These are phyloP conservation scores for Agrilus mali DNA, from an alignment of 2,888 invertebrate species.

Conservation along the genomic window DNA sequence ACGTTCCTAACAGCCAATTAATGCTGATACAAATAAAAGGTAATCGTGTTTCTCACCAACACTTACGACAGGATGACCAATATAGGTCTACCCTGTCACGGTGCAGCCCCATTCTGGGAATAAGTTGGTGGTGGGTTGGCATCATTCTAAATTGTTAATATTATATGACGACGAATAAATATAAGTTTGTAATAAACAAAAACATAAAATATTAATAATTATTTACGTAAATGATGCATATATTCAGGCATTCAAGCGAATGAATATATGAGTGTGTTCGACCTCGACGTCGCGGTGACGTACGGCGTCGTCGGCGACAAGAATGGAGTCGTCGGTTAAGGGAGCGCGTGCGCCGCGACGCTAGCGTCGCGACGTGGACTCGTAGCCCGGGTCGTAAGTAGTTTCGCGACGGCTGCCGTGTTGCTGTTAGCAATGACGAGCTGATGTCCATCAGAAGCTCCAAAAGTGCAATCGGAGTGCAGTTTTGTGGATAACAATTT, in stretches of 20 bases:
- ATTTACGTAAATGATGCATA: background rate
- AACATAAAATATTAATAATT: no score
- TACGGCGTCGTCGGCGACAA: constrained; percentile 24
- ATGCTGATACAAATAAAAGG: no score
- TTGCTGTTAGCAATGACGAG: constrained; percentile 45
- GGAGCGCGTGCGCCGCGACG: constrained; percentile 24
- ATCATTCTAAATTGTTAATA: no score
- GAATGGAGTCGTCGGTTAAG: constrained; percentile 27
- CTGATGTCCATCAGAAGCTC: constrained; percentile 43
- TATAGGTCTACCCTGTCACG: no score
- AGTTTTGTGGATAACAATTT: constrained; percentile 6
- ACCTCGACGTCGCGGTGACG: constrained; percentile 30
- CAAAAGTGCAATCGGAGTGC: constrained; percentile 12
- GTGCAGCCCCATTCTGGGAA: no score
- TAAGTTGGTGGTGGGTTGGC: no score
- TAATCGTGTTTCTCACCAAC: no score
- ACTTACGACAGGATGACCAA: no score
- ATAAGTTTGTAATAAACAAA: no score
- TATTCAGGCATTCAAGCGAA: background rate
- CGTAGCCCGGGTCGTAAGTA: constrained; percentile 43
- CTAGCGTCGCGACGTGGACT: constrained; percentile 31
- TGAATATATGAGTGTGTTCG: background rate
- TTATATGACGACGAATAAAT: no score
- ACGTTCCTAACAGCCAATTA: no score
- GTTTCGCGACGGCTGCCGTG: constrained; percentile 53